These are phyloP conservation scores for Coracopsis vasa DNA, from an alignment of 2,113 vertebrate genomes.

Conservation along the genomic window DNA sequence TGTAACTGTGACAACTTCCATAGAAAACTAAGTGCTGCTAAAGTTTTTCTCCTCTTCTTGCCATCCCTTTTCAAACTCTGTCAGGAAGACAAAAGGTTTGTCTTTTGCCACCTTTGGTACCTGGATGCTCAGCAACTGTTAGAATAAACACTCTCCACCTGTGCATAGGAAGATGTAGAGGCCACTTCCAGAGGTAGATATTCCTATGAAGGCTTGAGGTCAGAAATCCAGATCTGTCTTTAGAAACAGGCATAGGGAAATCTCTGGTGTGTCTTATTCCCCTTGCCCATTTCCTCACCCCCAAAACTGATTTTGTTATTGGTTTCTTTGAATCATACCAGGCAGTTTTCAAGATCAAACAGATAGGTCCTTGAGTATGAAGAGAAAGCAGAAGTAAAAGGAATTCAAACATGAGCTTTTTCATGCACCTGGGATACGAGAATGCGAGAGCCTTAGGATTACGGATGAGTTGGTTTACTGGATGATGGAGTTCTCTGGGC, in stretches of 20 bases:
- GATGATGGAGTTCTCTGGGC: not conserved
- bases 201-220: not conserved
- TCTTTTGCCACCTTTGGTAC: not conserved
- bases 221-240: not conserved
- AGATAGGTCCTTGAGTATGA: fast-evolving
- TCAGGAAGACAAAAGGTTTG: not conserved
- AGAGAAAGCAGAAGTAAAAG: not conserved
- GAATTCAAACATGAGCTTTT: not conserved
- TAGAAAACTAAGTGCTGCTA: not conserved
- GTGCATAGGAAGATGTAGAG: not conserved
- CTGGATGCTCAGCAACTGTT: not conserved
- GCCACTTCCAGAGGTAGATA: not conserved
- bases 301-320: not conserved
- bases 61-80: not conserved
- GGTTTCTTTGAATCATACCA: not conserved
- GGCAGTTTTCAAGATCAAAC: not conserved
- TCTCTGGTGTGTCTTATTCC: not conserved
- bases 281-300: not conserved
- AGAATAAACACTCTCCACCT: not conserved
- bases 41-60: not conserved
- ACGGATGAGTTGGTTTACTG: not conserved
- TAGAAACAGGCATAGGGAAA: not conserved
- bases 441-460: not conserved
- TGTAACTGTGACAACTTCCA: fast-evolving
- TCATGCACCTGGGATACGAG: not conserved